Evolutionary conservation across 64 coral and sea anemone species (phyloP).

Genomic region (Astreopora myriophthalma): DNA sequence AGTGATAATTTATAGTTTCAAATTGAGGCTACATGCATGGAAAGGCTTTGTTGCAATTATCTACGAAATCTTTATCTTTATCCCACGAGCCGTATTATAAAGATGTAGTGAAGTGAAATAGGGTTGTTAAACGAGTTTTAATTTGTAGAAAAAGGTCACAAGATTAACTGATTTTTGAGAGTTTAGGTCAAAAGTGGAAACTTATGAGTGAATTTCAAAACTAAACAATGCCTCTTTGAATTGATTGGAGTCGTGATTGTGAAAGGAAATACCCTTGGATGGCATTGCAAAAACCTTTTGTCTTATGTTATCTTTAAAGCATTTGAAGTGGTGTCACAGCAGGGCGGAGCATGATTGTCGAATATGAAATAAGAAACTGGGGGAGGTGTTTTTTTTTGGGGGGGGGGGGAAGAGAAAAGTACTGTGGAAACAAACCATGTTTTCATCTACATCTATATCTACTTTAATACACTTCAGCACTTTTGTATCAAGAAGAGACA

Average conservation of each 20-base stretch:
- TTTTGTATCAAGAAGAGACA: too few species aligned
- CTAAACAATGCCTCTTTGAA: background rate
- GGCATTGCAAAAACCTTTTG: background rate
- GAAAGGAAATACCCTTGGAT: background rate
- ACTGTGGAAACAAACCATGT: too few species aligned
- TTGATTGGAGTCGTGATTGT: background rate
- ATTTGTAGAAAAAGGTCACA: background rate
- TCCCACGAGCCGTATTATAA: background rate
- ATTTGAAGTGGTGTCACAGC: constrained; percentile 10
- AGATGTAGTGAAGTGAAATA: constrained; percentile 10
- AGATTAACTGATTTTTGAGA: background rate
- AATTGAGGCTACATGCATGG: background rate
- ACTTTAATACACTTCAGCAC: too few species aligned
- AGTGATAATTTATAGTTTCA: background rate
- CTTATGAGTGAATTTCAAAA: background rate
- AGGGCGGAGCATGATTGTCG: background rate
- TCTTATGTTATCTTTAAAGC: background rate
- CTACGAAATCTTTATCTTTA: constrained; percentile 2
- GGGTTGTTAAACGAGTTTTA: background rate
- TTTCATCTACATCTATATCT: too few species aligned
- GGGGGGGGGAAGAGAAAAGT: too few species aligned
- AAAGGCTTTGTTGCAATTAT: background rate
- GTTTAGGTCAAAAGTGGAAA: too few species aligned
- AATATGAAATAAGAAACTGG: too few species aligned
- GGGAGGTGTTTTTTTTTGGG: too few species aligned